Evolutionary conservation across 2,888 invertebrate genomes (phyloP), one percentile per base, ranked within the genome.

Genomic region (Caradrina kadenii): DNA sequence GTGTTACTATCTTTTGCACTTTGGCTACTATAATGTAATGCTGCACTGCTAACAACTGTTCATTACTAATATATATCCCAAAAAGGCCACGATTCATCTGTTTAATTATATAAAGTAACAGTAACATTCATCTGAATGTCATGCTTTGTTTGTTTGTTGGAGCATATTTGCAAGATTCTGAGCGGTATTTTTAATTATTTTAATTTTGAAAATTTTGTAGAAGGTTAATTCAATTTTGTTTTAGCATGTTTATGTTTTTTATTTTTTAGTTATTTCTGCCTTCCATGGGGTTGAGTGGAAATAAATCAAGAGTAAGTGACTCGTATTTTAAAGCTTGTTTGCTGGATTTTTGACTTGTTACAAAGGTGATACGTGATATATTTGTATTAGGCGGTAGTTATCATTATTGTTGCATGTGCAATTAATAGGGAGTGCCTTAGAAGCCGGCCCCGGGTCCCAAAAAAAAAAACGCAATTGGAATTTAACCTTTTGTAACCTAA

Each of bases 221-320:
- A 81, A 79, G 67, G 75, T 76, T 77, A 59, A 73, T 85, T 85
- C 83, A 81, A 82, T 87, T 89, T 88, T 87, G 86, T 89, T 89
- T 88, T 87, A 91, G 90, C 88, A 87, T 91, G 89, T 88, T 90
- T 89, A 88, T 85, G 84, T 86, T 86, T 90, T 91, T 92, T 92
- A 89, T 91, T 95, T 94, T 94, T 94, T 94, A 94, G 94, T 95
- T 96, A 89, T 93, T 95, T 93, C 93, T 89, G 88, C 89, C 93
- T 91, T 90, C 88, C 88, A 90, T 88, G 91, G 92, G 93, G 87
- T 91, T 93, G 89, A 93, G 93, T 93, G 93, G 89, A 90, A 93
- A 89, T 92, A 92, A 93, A 87, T 77, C 74, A 87, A 93, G 91
- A 93, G 95, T 96, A 95, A 96, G 95, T 95, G 88, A 84, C 83